Percentiles rank a stretch among this genome's conserved stretches.
These are phyloP conservation scores for Heliconius sara DNA, from an alignment of 2,888 invertebrate genomes.

Conservation along the genomic window DNA sequence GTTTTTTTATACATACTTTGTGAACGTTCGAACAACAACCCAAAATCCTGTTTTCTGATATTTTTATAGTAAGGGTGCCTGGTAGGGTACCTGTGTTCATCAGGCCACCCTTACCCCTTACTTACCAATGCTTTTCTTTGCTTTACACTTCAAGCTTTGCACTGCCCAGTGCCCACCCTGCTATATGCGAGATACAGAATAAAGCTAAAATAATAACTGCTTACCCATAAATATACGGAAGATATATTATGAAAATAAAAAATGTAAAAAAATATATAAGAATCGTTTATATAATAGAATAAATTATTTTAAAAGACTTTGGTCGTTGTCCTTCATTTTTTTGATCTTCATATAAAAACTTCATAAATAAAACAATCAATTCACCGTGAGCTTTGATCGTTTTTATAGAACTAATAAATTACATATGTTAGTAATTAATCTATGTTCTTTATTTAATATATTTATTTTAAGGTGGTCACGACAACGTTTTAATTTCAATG, in stretches of 20 bases:
- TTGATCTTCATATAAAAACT: not conserved
- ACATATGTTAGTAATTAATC: constrained; percentile 7
- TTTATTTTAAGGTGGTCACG: not conserved
- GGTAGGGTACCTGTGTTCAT: too few species aligned
- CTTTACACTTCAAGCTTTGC: too few species aligned
- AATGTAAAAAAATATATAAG: not conserved
- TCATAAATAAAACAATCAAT: not conserved
- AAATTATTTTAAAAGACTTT: not conserved
- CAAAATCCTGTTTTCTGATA: too few species aligned
- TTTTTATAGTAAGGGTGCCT: too few species aligned
- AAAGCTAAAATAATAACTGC: too few species aligned
- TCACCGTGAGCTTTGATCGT: not conserved
- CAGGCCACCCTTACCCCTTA: too few species aligned
- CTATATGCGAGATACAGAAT: too few species aligned
- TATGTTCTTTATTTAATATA: not conserved
- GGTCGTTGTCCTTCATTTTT: constrained; percentile 6
- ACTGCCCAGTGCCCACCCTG: too few species aligned
- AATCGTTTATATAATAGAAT: not conserved
- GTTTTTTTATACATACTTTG: too few species aligned
- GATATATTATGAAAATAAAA: not conserved
- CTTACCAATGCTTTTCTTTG: too few species aligned
- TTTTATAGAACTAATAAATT: not conserved
- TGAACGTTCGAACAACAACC: too few species aligned
- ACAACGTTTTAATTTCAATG: not conserved
- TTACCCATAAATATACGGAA: too few species aligned